Evolutionary conservation across 2,797 vertebrate genomes (phyloP).

Genomic region (Hafferia zeledoni): DNA sequence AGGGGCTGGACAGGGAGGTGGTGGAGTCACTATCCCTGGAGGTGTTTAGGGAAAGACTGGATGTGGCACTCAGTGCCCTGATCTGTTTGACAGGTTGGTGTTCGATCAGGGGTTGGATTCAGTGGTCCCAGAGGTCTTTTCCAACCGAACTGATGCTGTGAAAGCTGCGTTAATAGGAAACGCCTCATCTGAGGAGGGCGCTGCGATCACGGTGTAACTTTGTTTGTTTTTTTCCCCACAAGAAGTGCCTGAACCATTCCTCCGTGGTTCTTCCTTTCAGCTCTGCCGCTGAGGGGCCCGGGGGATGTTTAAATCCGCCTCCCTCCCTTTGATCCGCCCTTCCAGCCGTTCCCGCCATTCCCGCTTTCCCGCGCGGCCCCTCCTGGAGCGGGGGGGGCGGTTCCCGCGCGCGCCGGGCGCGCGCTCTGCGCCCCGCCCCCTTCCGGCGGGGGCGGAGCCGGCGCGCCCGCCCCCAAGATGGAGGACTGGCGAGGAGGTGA

Average conservation of each 20-base stretch:
- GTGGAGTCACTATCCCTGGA: fast-evolving
- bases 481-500: conserved; percentile 49
- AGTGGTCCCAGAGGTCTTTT: background rate
- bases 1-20: fast-evolving
- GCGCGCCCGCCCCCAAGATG: background rate
- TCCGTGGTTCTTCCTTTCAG: background rate
- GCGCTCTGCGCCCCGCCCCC: background rate
- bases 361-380: background rate
- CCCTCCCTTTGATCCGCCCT: too few relatives aligned
- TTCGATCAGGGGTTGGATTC: too few relatives aligned
- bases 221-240: too few relatives aligned
- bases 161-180: background rate
- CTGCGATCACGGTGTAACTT: fast-evolving
- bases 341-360: background rate
- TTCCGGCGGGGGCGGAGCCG: background rate
- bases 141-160: background rate
- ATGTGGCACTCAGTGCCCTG: fast-evolving
- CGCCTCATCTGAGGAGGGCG: background rate
- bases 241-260: background rate
- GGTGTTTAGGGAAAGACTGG: background rate
- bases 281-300: too few relatives aligned
- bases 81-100: fast-evolving
- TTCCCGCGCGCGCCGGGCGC: background rate
- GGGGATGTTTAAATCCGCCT: background rate
- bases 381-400: background rate